Conservation (phyloP, 2,113 vertebrate genomes). For the Urocolius indicus region DNA sequence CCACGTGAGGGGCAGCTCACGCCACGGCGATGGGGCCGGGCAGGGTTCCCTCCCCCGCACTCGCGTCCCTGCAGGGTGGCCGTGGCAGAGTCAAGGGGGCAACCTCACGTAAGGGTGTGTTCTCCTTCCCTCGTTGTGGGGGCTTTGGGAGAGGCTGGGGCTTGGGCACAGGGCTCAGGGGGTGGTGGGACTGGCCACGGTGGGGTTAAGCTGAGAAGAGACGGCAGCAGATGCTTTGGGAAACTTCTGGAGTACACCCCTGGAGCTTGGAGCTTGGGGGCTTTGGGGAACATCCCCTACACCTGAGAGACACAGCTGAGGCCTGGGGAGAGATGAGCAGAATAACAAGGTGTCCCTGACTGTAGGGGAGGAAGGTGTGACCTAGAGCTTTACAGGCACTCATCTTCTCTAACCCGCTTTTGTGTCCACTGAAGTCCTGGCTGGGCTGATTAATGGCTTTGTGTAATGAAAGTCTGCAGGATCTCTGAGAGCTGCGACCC, state of each 20-base stretch:
- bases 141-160: not conserved
- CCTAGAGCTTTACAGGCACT: not conserved
- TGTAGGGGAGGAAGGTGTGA: not conserved
- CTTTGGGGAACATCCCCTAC: rapidly evolving
- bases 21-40: not conserved
- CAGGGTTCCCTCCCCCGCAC: not conserved
- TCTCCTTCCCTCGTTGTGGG: not conserved
- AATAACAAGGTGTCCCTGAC: not conserved
- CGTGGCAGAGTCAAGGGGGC: not conserved
- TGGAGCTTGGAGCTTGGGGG: too few species aligned
- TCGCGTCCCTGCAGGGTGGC: not conserved
- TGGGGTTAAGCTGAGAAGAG: not conserved
- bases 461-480: not conserved
- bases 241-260: not conserved
- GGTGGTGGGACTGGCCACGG: not conserved
- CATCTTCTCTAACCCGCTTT: not conserved
- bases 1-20: not conserved
- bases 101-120: too few species aligned
- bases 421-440: not conserved
- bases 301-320: not conserved
- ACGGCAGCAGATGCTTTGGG: not conserved
- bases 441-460: not conserved
- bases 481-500: not conserved
- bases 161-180: not conserved
- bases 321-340: not conserved